These are phyloP conservation scores for Thalassaphorura encarpata DNA, from an alignment of 1,140 invertebrate genomes.

Conservation along the genomic window DNA sequence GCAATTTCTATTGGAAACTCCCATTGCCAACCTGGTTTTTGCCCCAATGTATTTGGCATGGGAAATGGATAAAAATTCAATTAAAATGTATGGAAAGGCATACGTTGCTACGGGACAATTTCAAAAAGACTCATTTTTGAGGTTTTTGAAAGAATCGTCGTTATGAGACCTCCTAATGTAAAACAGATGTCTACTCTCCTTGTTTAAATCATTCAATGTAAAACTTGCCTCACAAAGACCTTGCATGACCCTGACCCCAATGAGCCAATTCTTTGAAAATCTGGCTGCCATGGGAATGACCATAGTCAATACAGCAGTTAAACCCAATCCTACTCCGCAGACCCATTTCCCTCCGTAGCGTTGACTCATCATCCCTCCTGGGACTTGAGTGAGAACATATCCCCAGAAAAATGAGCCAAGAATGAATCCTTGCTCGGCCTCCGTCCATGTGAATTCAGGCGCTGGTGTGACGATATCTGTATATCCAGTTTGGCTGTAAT, in stretches of 20 bases:
- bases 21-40: too few relatives aligned
- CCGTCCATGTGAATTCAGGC: slow-evolving; percentile 69
- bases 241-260: slow-evolving; percentile 59
- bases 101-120: too few relatives aligned
- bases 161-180: too few relatives aligned
- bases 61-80: too few relatives aligned
- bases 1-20: too few relatives aligned
- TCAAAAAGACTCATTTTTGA: too few relatives aligned
- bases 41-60: too few relatives aligned
- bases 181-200: too few relatives aligned
- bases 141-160: too few relatives aligned
- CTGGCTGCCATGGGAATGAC: slow-evolving; percentile 53
- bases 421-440: slow-evolving; percentile 57
- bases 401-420: slow-evolving; percentile 56
- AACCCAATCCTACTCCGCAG: slow-evolving; percentile 45
- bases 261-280: slow-evolving; percentile 46
- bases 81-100: too few relatives aligned
- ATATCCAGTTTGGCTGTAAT: not conserved
- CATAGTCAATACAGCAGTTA: slow-evolving; percentile 63
- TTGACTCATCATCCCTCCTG: slow-evolving; percentile 74
- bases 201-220: too few relatives aligned
- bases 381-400: slow-evolving; percentile 5
- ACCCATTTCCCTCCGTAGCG: slow-evolving; percentile 59
- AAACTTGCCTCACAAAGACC: slow-evolving; percentile 62
- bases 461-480: too few relatives aligned